These are phyloP conservation scores for Protobothrops flavoviridis DNA, from an alignment of 2,113 vertebrate species.

Conservation along the genomic window DNA sequence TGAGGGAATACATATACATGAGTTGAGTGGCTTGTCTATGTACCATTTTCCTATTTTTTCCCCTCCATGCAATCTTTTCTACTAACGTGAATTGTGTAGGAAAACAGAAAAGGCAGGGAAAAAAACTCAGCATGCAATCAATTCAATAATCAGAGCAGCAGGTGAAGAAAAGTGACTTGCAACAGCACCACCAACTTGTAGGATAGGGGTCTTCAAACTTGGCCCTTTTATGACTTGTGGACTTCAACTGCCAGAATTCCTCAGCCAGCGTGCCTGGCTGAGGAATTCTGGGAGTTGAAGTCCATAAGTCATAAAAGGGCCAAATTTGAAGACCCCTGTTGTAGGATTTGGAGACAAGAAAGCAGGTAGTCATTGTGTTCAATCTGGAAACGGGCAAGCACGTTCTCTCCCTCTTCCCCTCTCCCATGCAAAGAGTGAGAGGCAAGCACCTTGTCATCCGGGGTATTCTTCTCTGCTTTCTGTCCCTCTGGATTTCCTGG, in stretches of 20 bases:
- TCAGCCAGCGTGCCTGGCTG: too few relatives aligned
- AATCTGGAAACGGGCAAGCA: not conserved
- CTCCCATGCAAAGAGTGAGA: not conserved
- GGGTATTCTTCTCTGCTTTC: constrained; percentile 81
- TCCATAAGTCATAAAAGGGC: too few relatives aligned
- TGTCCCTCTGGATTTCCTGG: constrained; percentile 78
- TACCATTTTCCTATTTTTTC: not conserved
- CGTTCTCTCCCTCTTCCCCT: too few relatives aligned
- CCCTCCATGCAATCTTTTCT: not conserved
- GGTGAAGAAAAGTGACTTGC: not conserved
- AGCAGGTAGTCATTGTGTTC: not conserved
- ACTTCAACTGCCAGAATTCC: too few relatives aligned
- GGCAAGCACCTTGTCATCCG: constrained; percentile 83
- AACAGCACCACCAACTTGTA: not conserved
- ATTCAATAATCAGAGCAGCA: not conserved
- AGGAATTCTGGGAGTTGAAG: too few relatives aligned
- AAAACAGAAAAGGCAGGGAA: not conserved
- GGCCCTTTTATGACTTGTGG: too few relatives aligned
- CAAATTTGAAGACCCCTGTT: too few relatives aligned
- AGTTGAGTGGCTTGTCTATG: not conserved
- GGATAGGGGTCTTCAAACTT: too few relatives aligned
- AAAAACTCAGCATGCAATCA: not conserved
- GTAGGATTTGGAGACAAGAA: not conserved
- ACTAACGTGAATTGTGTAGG: not conserved
- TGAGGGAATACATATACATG: not conserved